A percentile compares a stretch with the other conserved stretches of the same genome.
Evolutionary conservation across 2,797 vertebrate species (phyloP).

Genomic region (Acipenser oxyrinchus): DNA sequence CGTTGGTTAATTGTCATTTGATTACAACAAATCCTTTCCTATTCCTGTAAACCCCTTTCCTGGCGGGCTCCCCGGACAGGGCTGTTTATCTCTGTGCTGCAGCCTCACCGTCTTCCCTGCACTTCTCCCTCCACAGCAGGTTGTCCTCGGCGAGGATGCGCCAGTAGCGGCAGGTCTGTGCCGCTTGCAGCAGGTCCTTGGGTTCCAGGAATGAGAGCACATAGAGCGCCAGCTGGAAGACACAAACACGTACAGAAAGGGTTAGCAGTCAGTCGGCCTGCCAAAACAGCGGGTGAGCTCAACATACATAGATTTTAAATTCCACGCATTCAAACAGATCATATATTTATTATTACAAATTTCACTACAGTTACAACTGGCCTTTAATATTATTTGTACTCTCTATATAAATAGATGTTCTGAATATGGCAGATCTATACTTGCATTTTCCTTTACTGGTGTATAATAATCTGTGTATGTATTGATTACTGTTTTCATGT

Average conservation of each 20-base stretch:
- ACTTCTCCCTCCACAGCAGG: conserved; percentile 98
- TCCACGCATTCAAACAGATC: no score
- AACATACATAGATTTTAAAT: no score
- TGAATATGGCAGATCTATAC: no score
- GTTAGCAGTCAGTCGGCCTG: conserved; percentile 7
- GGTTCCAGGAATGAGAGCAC: conserved; percentile 99
- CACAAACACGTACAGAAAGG: conserved; percentile 16
- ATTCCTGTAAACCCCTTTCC: neutral
- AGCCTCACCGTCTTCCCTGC: conserved; percentile 88
- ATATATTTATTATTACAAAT: no score
- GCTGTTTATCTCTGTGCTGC: neutral
- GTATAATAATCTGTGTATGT: no score
- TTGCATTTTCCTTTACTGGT: no score
- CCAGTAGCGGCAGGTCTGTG: conserved; percentile 98
- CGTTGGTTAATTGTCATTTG: neutral
- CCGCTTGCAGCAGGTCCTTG: conserved; percentile 98
- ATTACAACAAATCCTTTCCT: neutral
- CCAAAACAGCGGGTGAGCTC: no score
- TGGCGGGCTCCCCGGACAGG: neutral
- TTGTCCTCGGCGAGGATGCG: conserved; percentile 97
- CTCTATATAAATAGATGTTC: no score
- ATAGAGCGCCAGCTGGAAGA: conserved; percentile 87
- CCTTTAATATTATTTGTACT: no score
- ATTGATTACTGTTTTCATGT: no score
- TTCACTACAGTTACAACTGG: no score